Percentiles rank a stretch among this genome's conserved stretches.
Conservation (phyloP, 2,113 vertebrate genomes). For the Ochotona princeps region DNA sequence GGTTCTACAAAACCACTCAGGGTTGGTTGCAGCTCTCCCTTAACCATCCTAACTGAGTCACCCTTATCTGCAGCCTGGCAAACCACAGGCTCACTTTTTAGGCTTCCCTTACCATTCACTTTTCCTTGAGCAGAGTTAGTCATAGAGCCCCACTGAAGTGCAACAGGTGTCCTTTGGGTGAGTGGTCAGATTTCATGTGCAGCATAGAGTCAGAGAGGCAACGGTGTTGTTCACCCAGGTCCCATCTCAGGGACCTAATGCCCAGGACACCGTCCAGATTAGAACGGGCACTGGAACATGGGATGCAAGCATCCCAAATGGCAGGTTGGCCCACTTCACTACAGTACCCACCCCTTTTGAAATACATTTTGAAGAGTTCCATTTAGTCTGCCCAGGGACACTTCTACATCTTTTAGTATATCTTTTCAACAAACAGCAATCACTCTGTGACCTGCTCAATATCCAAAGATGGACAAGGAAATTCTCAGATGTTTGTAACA, state of each 20-base stretch:
- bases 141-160: background rate
- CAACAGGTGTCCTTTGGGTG: background rate
- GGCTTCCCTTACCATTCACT: background rate
- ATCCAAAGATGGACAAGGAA: background rate
- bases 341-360: no score
- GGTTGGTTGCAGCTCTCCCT: background rate
- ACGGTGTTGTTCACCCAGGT: background rate
- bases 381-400: no score
- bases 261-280: background rate
- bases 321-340: no score
- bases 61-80: background rate
- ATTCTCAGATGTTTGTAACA: background rate
- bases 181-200: background rate
- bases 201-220: background rate
- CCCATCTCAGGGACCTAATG: background rate
- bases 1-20: background rate
- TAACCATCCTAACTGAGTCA: background rate
- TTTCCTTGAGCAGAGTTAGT: background rate
- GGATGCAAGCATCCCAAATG: no score
- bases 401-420: background rate
- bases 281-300: no score
- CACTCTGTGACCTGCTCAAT: background rate
- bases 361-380: no score
- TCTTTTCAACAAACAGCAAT: background rate
- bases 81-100: background rate